Percentiles rank a stretch among this genome's conserved stretches.
Conservation (phyloP, 2,888 invertebrate species). For the Arctia plantaginis region DNA sequence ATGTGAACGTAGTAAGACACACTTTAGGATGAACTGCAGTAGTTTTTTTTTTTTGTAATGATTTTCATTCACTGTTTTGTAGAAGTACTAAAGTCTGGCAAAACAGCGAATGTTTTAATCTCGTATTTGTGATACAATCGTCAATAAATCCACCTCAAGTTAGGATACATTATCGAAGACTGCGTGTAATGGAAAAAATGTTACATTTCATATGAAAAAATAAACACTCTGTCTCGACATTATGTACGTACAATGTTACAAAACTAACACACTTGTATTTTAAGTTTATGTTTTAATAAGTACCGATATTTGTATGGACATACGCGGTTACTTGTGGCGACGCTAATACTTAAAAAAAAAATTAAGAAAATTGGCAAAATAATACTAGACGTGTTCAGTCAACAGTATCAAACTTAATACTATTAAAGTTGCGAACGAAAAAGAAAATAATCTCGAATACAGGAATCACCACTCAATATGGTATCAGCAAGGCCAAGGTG, state of each 20-base stretch:
- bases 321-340: constrained; percentile 50
- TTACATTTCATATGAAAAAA: constrained; percentile 71
- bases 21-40: constrained; percentile 25
- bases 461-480: constrained; percentile 25
- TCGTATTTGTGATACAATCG: constrained; percentile 17
- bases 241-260: constrained; percentile 68
- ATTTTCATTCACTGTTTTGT: constrained; percentile 22
- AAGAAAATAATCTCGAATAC: constrained; percentile 13
- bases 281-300: constrained; percentile 49
- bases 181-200: constrained; percentile 64
- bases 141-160: constrained; percentile 21
- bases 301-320: constrained; percentile 78
- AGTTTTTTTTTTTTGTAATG: constrained; percentile 9
- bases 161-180: constrained; percentile 42
- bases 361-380: constrained; percentile 4
- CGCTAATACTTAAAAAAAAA: constrained; percentile 12
- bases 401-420: constrained; percentile 2
- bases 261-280: constrained; percentile 69
- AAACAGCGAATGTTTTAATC: constrained; percentile 30
- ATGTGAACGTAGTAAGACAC: not conserved
- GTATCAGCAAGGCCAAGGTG: too few relatives aligned
- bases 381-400: constrained; percentile 20
- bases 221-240: constrained; percentile 72
- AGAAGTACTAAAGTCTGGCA: constrained; percentile 24
- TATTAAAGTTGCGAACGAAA: constrained; percentile 4